Base-by-base conservation (phyloP, 2,113 vertebrate species). In the Heterotis niloticus region DNA sequence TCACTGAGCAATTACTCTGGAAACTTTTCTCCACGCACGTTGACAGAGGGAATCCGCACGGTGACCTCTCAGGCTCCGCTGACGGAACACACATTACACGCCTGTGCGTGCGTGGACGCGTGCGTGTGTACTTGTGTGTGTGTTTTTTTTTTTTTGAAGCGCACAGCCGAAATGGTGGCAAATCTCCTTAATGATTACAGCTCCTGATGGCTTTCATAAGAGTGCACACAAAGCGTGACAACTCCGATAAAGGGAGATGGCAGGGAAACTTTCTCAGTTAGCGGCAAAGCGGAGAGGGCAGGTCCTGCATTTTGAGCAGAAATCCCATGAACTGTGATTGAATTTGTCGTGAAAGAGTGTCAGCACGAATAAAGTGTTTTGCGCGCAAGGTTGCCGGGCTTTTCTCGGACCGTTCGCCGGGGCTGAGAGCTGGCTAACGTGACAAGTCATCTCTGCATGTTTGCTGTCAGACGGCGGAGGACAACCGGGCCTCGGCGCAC, bases 301-400 rank as follows among this genome's bases (percentile, higher is more conserved):
- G 93, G 89, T 91, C 94, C 93, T 94, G 90, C 93, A 92, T 94
- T 93, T 93, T 92, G 94, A 94, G 92, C 90, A 93, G 87, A 92
- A 95, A 94, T 96, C 93, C 94, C 93, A 93, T 91, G 91, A 95
- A 93, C 86, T 92, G 94, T 96, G 95, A 96, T 94, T 94, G 95
- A 93, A 97, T 97, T 94, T 96, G 94, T 95, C 93, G 88, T 98
- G 95, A 97, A 97, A 96, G 95, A 96, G 92, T 97, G 96, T 98
- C 96, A 98, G 93, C 94, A 94, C 96, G 94, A 96, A 98, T 98
- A 95, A 96, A 92, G 88, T 91, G 92, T 92, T 94, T 90, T 87
- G 90, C 90, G 87, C 88, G 14, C 71, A 92, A 94, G 95, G 95
- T 95, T 94, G 88, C 92, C 86, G 88, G 91, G 92, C 90, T 92